Percentiles rank a stretch among this genome's conserved stretches.
Evolutionary conservation across 2,797 vertebrate species (phyloP).

Genomic region (Malacoctenus gilli): DNA sequence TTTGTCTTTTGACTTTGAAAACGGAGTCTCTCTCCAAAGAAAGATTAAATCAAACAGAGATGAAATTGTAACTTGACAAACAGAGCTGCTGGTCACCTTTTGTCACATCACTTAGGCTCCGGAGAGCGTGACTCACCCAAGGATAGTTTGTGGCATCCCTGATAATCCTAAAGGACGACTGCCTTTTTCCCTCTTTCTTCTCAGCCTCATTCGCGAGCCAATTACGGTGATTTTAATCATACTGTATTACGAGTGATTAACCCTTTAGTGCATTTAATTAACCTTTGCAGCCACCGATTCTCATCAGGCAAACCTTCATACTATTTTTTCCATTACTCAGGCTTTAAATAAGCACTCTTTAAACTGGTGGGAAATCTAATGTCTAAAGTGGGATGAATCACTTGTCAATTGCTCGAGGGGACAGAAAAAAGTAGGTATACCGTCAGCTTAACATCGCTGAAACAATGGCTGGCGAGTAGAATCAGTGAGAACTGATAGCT

Average conservation of each 20-base stretch:
- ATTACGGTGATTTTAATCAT: constrained; percentile 84
- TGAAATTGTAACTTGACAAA: constrained; percentile 40
- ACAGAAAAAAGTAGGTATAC: constrained; percentile 52
- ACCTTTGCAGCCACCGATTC: constrained; percentile 78
- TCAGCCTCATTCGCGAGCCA: constrained; percentile 75
- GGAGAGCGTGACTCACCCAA: constrained; percentile 35
- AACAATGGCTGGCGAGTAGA: constrained; percentile 39
- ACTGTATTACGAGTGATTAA: constrained; percentile 83
- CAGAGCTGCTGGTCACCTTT: constrained; percentile 45
- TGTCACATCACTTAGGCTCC: constrained; percentile 41
- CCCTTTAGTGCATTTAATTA: constrained; percentile 84
- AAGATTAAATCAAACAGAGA: constrained; percentile 35
- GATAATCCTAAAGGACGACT: constrained; percentile 69
- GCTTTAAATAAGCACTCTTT: constrained; percentile 81
- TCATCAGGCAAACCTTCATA: constrained; percentile 70
- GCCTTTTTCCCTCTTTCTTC: constrained; percentile 62
- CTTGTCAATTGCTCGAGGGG: constrained; percentile 73
- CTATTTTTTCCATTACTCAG: constrained; percentile 67
- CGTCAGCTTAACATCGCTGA: constrained; percentile 51
- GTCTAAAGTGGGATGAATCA: constrained; percentile 78
- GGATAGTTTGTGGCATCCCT: constrained; percentile 52
- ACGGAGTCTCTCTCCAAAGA: constrained; percentile 18
- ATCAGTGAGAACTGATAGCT: constrained; percentile 27
- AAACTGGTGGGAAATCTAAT: constrained; percentile 80
- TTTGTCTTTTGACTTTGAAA: constrained; percentile 38